Conservation (phyloP, 2,797 vertebrate species). For the Pseudomugil tenellus region DNA sequence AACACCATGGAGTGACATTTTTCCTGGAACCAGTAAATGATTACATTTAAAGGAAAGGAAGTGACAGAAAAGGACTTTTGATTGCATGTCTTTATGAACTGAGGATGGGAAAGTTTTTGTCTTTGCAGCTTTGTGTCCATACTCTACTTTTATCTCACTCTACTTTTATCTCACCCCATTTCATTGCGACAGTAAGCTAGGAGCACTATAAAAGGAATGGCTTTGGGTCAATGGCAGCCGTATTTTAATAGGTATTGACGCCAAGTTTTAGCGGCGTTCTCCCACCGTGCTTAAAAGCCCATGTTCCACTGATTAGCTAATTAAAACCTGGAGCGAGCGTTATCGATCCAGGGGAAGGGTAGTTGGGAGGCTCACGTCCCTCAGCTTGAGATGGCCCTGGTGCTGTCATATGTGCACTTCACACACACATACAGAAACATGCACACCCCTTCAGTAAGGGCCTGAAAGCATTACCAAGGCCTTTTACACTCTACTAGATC, state of each 20-base stretch:
- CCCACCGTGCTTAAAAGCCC: slow-evolving; percentile 76
- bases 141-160: no score
- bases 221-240: slow-evolving; percentile 44
- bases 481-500: slow-evolving; percentile 58
- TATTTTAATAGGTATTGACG: slow-evolving; percentile 80
- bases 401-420: background rate
- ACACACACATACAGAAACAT: slow-evolving; percentile 12
- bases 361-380: slow-evolving; percentile 60
- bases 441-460: slow-evolving; percentile 23
- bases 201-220: slow-evolving; percentile 49
- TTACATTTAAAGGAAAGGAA: background rate
- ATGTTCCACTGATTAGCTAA: slow-evolving; percentile 84
- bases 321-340: slow-evolving; percentile 78
- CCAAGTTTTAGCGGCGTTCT: slow-evolving; percentile 66
- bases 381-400: slow-evolving; percentile 54
- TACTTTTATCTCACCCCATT: slow-evolving; percentile 29
- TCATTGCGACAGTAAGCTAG: slow-evolving; percentile 38
- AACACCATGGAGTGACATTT: background rate
- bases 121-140: background rate
- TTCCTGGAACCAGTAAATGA: background rate
- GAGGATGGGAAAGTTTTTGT: background rate
- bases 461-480: slow-evolving; percentile 67
- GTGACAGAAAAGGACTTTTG: background rate
- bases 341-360: slow-evolving; percentile 70
- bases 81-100: background rate